Percentiles rank a stretch among this genome's conserved stretches.
These are phyloP conservation scores for Blastobasis lacticolella DNA, from an alignment of 2,888 invertebrate genomes.

Conservation along the genomic window DNA sequence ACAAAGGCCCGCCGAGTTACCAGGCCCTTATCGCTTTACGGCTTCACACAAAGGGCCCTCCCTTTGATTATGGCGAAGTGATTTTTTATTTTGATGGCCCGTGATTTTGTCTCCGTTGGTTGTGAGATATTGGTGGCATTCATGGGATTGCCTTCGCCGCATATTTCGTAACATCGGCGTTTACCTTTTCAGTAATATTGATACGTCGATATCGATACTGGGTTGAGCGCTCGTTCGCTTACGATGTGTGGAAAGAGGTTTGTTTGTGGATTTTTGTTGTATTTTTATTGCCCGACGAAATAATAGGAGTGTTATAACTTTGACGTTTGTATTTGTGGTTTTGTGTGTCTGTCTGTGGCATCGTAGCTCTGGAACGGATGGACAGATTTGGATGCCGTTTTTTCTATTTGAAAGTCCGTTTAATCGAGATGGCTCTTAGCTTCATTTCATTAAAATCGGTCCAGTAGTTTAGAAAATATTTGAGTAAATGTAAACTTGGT, in stretches of 20 bases:
- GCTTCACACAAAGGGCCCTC: constrained; percentile 13
- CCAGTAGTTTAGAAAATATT: neutral
- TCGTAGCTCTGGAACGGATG: neutral
- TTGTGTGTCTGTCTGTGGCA: neutral
- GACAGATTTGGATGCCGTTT: neutral
- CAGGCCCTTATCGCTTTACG: constrained; percentile 18
- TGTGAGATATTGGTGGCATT: too few species aligned
- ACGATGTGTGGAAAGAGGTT: too few species aligned
- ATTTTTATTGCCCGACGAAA: neutral
- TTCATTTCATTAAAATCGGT: neutral
- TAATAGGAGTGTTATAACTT: neutral
- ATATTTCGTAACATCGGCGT: too few species aligned
- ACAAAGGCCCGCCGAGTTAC: too few species aligned
- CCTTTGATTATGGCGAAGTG: constrained; percentile 17
- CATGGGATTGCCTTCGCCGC: too few species aligned
- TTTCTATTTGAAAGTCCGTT: neutral
- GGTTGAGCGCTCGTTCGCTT: too few species aligned
- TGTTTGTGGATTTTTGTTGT: too few species aligned
- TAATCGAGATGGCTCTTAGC: neutral
- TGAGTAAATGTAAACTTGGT: too few species aligned
- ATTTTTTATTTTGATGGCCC: constrained; percentile 13
- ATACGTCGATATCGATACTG: too few species aligned
- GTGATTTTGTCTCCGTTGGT: constrained; percentile 3
- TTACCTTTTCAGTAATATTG: too few species aligned
- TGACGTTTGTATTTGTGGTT: neutral